Conservation (phyloP, 1,140 invertebrate genomes). For the Sycobia sp. region DNA sequence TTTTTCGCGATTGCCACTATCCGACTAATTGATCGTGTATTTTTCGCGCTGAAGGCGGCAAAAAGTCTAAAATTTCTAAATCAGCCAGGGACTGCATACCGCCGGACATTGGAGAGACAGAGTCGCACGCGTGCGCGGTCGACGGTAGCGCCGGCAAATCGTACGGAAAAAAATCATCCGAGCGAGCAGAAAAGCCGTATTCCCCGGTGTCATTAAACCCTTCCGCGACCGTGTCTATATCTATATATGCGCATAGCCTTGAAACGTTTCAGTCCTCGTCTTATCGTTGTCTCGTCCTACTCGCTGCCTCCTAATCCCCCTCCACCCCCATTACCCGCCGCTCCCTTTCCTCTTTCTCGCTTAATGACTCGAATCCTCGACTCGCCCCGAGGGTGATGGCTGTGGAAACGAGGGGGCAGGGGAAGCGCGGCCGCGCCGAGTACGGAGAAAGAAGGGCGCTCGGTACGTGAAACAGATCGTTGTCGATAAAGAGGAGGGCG, state of each 20-base stretch:
- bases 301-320: no score
- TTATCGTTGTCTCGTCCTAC: no score
- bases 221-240: no score
- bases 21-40: no score
- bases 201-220: conserved; percentile 15
- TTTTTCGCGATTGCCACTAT: no score
- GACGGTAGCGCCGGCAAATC: conserved; percentile 26
- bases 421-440: not conserved
- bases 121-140: conserved; percentile 8
- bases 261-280: not conserved
- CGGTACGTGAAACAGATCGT: not conserved
- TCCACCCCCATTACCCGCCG: no score
- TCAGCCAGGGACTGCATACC: no score
- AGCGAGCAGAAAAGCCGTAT: not conserved
- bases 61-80: no score
- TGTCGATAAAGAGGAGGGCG: not conserved
- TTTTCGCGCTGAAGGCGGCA: no score
- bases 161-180: not conserved
- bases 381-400: no score
- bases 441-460: not conserved
- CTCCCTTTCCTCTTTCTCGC: not conserved
- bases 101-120: not conserved
- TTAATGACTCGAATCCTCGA: no score
- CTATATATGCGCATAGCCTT: not conserved
- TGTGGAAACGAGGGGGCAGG: not conserved